Base-by-base conservation (phyloP, 2,797 vertebrate genomes). In the Leontocebus nigricollis region DNA sequence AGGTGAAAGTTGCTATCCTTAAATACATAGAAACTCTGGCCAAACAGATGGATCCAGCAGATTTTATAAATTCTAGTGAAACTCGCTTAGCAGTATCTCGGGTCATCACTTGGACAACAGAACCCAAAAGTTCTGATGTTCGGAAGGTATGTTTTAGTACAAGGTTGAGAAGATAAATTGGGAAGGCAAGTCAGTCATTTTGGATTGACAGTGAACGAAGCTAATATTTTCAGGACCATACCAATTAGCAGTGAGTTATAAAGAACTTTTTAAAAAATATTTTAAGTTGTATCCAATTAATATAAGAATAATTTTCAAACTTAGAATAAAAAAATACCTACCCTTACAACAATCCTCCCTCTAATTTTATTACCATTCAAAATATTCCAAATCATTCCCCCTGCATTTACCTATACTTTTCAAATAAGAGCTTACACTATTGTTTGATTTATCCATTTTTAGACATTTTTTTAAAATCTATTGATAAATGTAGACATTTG, bases 61-160 rank as follows among this genome's bases (percentile, higher is more conserved):
- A 99, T 98, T 99, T 99, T 98, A 99, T 99, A 96, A 99, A 99
- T 99, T 99, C 99, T 94, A 99, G 99, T 97, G 99, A 99, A 99
- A 99, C 99, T 44, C 99, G 99, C 57, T 98, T 99, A 97, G 99
- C 99, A 7, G 99, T 99, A 80, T 99, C 99, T 55, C 99, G 99
- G 86, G 99, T 99, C 98, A 99, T 99, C 98, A 99, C 99, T 61
- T 99, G 99, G 99, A 99, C 99, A 88, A 99, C 99, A 88, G 99
- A 99, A 98, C 99, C 99, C 86, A 99, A 99, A 98, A 99, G 99
- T 98, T 99, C 99, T n/a, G 99, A 99, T 33, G 99, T 99, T 98
- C 99, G 99, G 96, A 99, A 99, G 99, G 99, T 99, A 98, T 5
- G 70, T 94, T 92, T 94, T 93, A 59, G 33, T 86, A 44, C 33